Evolutionary conservation across 2,113 vertebrate species (phyloP).

Genomic region (Gnathonemus echidnorhynchus): DNA sequence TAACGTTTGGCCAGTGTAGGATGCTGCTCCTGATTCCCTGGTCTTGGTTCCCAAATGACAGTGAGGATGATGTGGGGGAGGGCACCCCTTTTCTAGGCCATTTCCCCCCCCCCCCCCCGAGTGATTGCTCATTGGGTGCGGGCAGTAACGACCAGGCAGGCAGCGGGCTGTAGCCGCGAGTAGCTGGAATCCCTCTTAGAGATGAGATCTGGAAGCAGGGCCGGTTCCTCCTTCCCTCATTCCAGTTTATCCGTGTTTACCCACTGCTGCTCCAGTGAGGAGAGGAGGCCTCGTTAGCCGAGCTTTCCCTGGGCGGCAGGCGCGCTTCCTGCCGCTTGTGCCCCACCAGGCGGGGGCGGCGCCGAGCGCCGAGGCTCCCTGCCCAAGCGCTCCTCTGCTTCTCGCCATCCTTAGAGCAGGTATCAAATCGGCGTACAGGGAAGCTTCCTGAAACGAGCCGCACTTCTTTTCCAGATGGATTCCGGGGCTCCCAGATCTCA

Average conservation of each 20-base stretch:
- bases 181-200: neutral
- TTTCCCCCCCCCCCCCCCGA: neutral
- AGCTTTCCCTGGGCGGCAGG: neutral
- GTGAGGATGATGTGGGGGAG: neutral
- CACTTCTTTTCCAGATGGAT: conserved; percentile 22
- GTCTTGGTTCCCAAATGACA: neutral
- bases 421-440: conserved; percentile 3
- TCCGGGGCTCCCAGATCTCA: conserved; percentile 6
- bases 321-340: neutral
- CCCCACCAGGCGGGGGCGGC: neutral
- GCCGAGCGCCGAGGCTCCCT: neutral
- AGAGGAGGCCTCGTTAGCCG: neutral
- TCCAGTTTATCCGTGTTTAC: neutral
- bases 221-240: too few species aligned
- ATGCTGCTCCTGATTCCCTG: neutral
- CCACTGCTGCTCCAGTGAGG: neutral
- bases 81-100: neutral
- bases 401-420: neutral
- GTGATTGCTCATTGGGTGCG: neutral
- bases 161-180: neutral
- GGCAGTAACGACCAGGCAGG: neutral
- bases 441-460: conserved; percentile 18
- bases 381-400: neutral
- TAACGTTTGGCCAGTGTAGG: neutral
- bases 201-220: neutral